Conservation (phyloP, 2,797 vertebrate genomes). For the Brotula barbata region DNA sequence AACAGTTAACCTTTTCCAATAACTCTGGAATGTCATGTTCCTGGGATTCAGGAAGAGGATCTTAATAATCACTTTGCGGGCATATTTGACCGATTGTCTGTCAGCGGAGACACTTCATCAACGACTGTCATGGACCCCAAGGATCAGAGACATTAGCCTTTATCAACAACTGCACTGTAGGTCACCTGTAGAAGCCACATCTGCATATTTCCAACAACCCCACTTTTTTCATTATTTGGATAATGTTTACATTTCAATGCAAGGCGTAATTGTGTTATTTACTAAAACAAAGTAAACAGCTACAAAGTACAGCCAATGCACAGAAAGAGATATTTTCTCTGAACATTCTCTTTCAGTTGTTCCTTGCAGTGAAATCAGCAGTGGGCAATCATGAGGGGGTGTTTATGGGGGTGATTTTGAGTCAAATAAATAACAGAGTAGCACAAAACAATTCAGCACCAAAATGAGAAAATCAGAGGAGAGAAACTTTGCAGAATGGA, state of each 20-base stretch:
- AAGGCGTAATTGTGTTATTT: too few species aligned
- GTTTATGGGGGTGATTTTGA: too few species aligned
- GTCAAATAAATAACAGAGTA: too few species aligned
- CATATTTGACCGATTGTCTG: conserved; percentile 43
- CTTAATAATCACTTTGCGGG: conserved; percentile 51
- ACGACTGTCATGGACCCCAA: conserved; percentile 31
- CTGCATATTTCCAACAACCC: conserved; percentile 12
- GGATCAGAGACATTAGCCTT: conserved; percentile 49
- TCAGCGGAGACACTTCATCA: conserved; percentile 58
- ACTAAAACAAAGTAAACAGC: too few species aligned
- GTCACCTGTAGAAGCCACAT: not conserved
- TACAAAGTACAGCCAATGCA: too few species aligned
- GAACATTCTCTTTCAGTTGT: too few species aligned
- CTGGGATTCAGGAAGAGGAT: conserved; percentile 10
- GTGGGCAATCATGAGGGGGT: too few species aligned
- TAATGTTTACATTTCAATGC: conserved; percentile 9
- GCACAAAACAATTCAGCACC: too few species aligned
- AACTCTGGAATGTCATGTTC: not conserved
- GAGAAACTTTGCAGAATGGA: too few species aligned
- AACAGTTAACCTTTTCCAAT: conserved; percentile 44
- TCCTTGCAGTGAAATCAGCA: too few species aligned
- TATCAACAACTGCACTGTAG: conserved; percentile 31
- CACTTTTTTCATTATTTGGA: conserved; percentile 11
- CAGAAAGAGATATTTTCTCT: too few species aligned
- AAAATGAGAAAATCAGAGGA: too few species aligned